Percentiles rank a stretch among this genome's conserved stretches.
Evolutionary conservation across 2,113 vertebrate genomes (phyloP).

Genomic region (Melozone crissalis): DNA sequence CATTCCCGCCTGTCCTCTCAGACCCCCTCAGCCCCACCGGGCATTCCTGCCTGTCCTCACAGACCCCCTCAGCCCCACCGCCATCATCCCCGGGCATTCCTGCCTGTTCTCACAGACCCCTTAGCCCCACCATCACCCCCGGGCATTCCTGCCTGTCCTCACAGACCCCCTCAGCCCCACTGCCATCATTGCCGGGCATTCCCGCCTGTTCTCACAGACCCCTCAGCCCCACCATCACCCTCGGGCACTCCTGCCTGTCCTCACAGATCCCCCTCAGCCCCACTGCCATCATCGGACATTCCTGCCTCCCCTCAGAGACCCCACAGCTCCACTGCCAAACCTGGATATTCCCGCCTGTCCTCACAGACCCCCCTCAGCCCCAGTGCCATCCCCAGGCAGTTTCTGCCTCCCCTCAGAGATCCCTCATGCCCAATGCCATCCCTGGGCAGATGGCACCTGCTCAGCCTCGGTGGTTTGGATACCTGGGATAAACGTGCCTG

Average conservation of each 20-base stretch:
- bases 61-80: background rate
- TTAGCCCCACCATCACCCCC: background rate
- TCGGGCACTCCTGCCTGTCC: rapidly evolving
- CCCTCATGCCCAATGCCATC: rapidly evolving
- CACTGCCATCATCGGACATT: background rate
- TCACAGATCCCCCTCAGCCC: no score
- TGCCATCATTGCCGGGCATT: rapidly evolving
- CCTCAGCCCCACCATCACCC: rapidly evolving
- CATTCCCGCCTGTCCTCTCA: no score
- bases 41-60: no score
- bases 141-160: rapidly evolving
- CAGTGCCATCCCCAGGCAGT: background rate
- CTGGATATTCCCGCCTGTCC: rapidly evolving
- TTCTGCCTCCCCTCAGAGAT: background rate
- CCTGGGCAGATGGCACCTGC: background rate
- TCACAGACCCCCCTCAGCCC: no score
- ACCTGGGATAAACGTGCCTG: background rate
- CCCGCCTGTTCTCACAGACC: background rate
- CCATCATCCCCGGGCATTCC: no score
- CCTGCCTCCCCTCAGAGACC: background rate
- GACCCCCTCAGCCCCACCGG: no score
- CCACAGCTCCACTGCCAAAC: background rate
- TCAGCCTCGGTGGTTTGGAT: rapidly evolving
- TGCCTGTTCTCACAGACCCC: no score
- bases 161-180: no score